phyloP scores from a whole-genome alignment of 1,140 invertebrate genomes.

The Latrodectus geometricus region DNA sequence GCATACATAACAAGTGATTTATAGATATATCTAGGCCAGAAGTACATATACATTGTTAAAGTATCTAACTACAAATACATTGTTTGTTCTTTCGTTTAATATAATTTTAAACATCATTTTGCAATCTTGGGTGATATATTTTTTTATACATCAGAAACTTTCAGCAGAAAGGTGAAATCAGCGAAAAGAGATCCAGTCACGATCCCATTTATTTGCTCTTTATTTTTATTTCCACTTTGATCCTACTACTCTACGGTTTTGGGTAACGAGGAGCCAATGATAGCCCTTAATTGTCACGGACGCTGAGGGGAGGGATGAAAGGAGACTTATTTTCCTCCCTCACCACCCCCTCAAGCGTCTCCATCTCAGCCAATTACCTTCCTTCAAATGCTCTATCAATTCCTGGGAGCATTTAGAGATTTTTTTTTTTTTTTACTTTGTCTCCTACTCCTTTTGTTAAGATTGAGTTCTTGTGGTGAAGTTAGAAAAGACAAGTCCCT shows the following conservation, averaged over 20 bases:
- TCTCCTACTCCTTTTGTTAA: conserved; percentile 47
- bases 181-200: background rate
- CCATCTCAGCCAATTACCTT: conserved; percentile 60
- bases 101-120: too few relatives aligned
- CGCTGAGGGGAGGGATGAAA: conserved; percentile 23
- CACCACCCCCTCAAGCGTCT: conserved; percentile 23
- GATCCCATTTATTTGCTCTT: background rate
- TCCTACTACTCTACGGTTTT: conserved; percentile 25
- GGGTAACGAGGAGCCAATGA: conserved; percentile 59
- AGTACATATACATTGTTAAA: too few relatives aligned
- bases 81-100: too few relatives aligned
- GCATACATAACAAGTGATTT: too few relatives aligned
- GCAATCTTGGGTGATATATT: too few relatives aligned
- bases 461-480: conserved; percentile 60
- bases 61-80: too few relatives aligned
- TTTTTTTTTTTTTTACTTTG: conserved; percentile 36
- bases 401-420: conserved; percentile 52
- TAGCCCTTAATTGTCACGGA: conserved; percentile 60
- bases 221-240: conserved; percentile 17
- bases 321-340: conserved; percentile 21
- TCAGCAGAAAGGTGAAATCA: background rate
- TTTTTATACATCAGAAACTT: background rate
- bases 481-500: conserved; percentile 47
- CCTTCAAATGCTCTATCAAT: conserved; percentile 59
- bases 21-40: too few relatives aligned